A percentile compares a stretch with the other conserved stretches of the same genome.
phyloP scores from a whole-genome alignment of 2,797 vertebrate species.

The Cercopithecus petaurista region DNA sequence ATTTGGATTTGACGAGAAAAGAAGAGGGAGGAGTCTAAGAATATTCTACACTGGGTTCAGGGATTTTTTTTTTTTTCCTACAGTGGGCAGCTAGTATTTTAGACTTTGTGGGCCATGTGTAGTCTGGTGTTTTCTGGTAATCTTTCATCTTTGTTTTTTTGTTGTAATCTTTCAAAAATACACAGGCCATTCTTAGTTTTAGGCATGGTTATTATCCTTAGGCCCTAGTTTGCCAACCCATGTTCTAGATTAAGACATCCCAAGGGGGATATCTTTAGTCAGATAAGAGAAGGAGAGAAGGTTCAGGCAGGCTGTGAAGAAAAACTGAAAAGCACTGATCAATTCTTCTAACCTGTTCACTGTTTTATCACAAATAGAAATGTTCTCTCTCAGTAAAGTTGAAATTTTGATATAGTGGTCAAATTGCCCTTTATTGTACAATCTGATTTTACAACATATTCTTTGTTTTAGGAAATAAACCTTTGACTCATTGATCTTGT shows the following conservation, averaged over 20 bases:
- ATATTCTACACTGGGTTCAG: not conserved
- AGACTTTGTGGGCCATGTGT: not conserved
- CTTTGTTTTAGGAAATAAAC: constrained; percentile 19
- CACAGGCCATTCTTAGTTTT: constrained; percentile 19
- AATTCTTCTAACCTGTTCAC: not conserved
- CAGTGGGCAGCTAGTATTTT: not conserved
- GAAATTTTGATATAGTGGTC: not conserved
- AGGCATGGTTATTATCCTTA: not conserved
- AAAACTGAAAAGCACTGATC: not conserved
- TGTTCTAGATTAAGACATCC: not conserved
- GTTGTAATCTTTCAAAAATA: not conserved
- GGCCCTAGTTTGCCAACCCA: not conserved
- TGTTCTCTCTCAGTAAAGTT: not conserved
- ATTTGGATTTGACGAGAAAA: not conserved
- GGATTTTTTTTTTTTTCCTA: not conserved
- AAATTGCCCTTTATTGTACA: not conserved
- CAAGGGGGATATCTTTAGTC: not conserved
- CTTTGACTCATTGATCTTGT: not conserved
- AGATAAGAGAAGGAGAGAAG: not conserved
- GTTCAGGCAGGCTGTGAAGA: not conserved
- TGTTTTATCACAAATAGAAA: constrained; percentile 14
- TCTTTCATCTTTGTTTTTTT: not conserved
- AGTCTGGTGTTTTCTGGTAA: not conserved
- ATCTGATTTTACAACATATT: not conserved
- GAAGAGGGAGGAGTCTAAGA: not conserved